Evolutionary conservation across 2,888 invertebrate genomes (phyloP).

Genomic region (Andrena flavipes): DNA sequence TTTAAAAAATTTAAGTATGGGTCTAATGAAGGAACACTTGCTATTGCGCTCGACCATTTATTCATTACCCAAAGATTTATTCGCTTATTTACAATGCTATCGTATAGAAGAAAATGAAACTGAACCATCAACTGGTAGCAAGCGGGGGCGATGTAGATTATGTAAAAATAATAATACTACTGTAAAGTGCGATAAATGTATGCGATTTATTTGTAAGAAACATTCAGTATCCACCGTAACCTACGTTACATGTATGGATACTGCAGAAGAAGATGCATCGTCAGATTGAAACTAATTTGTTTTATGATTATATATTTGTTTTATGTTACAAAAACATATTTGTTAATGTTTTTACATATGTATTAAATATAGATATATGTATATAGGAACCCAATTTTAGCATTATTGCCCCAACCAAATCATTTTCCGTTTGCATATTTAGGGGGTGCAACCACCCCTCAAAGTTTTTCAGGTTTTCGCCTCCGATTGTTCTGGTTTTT

Average conservation of each 20-base stretch:
- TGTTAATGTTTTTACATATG: too few relatives aligned
- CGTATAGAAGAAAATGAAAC: not conserved
- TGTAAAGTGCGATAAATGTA: not conserved
- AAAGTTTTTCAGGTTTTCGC: too few relatives aligned
- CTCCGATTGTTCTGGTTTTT: too few relatives aligned
- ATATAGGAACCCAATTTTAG: too few relatives aligned
- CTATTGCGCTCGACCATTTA: not conserved
- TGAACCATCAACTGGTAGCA: not conserved
- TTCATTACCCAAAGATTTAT: not conserved
- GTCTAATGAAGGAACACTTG: not conserved
- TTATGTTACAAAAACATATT: too few relatives aligned
- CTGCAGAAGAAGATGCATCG: not conserved
- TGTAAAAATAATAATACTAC: not conserved
- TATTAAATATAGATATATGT: too few relatives aligned
- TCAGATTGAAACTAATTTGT: not conserved
- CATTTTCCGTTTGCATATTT: too few relatives aligned
- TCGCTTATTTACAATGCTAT: not conserved
- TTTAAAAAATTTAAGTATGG: not conserved
- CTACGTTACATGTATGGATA: not conserved
- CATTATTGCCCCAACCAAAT: too few relatives aligned
- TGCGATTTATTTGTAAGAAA: not conserved
- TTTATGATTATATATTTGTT: too few relatives aligned
- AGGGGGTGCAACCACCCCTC: too few relatives aligned
- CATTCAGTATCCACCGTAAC: slow-evolving; percentile 3
- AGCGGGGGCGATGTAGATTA: not conserved